Conservation (phyloP, 2,113 vertebrate species). For the Trochalopteron elliotii region DNA sequence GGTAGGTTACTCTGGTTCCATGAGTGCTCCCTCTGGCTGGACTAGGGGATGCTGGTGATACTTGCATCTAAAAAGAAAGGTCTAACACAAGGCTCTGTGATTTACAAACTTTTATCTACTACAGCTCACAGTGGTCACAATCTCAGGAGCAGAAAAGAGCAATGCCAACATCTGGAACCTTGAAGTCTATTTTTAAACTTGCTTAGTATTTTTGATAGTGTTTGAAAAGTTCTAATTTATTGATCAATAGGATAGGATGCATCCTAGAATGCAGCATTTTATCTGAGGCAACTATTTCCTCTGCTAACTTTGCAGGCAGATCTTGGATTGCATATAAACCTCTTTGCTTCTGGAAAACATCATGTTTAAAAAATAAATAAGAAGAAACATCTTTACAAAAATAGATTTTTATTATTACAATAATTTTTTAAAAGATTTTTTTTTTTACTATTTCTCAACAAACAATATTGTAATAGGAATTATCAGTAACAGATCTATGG, state of each 20-base stretch:
- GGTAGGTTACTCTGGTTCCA: not conserved
- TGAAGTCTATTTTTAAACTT: not conserved
- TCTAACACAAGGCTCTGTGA: not conserved
- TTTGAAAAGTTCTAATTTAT: not conserved
- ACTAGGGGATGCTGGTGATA: not conserved
- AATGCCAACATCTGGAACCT: not conserved
- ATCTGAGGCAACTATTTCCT: not conserved
- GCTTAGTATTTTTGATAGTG: not conserved
- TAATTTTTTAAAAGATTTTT: slow-evolving; percentile 35
- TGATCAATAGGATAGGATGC: not conserved
- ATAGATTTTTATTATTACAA: slow-evolving; percentile 60
- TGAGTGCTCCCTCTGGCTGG: not conserved
- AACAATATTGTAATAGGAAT: not conserved
- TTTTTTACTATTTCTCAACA: not conserved
- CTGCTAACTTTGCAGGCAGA: not conserved
- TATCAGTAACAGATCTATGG: not conserved
- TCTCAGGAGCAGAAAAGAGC: not conserved
- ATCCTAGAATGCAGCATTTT: not conserved
- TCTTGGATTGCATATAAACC: not conserved
- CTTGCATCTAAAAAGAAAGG: not conserved
- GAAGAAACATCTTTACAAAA: slow-evolving; percentile 42
- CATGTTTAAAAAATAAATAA: not conserved
- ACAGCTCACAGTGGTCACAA: not conserved
- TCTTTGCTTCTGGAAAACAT: not conserved
- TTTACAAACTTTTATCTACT: not conserved